Evolutionary conservation across 2,888 invertebrate species (phyloP), one percentile per base, ranked within the genome.

Genomic region (Hyposoter didymator): DNA sequence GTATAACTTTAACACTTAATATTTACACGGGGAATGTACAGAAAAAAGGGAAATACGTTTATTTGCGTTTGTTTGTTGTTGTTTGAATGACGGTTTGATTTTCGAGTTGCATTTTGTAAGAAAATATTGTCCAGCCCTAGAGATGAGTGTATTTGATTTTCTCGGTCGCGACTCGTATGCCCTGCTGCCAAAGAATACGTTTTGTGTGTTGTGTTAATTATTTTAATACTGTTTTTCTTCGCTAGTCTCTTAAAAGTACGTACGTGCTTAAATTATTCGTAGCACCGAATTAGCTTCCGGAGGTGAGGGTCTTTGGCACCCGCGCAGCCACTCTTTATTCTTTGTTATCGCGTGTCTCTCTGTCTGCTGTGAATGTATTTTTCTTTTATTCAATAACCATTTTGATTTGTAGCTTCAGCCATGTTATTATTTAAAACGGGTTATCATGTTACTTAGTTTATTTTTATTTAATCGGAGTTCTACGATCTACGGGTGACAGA

Each of bases 111-210:
- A 84, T 86, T 82, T 84, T 69, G 87, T 89, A 89, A 89, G 89
- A 91, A 92, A 92, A 91, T 90, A 91, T 88, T 89, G 89, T 91
- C 91, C 91, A 92, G 90, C 89, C 90, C 89, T 80, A 80, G 66
- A 80, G 72, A 73, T 74, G 73, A 73, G 80, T 73, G 64, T 45
- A 32, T 81, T 55, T 49, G 62, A 74, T 81, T 81, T 64, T 22
- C 66, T 73, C 49, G 43, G 59, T 64, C 73, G 70, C 76, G 17
- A 32, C 62, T 55, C 70, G 70, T n/a, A n/a, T 80, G 10, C 55
- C 76, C 64, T 52, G 72, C 64, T 52, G 72, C 76, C 72, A 84
- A 76, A 49, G 19, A 32, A 47, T 45, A 67, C 39, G 52, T 49
- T 32, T 49, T 52, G n/a, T 19, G 7, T 70, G n/a, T 32, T 64